A percentile compares a stretch with the other conserved stretches of the same genome.
These are phyloP conservation scores for Saxicola maurus DNA, from an alignment of 2,797 vertebrate species.

Conservation along the genomic window DNA sequence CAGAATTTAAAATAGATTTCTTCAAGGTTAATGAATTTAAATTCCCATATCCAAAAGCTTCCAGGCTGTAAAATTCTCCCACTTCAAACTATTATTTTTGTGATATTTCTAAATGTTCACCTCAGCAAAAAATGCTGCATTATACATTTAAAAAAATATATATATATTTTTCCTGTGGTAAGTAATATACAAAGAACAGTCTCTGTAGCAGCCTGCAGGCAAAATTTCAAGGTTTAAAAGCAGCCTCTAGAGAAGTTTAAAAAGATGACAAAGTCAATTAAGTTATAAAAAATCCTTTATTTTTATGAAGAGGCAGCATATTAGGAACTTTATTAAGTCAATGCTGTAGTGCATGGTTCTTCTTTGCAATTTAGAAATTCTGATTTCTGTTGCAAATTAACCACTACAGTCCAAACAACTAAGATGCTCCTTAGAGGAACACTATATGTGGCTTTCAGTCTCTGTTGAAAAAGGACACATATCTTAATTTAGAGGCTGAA, in stretches of 20 bases:
- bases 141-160: background rate
- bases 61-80: background rate
- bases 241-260: conserved; percentile 3
- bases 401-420: background rate
- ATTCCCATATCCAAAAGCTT: background rate
- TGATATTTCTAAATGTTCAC: conserved; percentile 11
- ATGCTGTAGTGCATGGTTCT: background rate
- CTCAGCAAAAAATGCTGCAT: background rate
- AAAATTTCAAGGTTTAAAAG: conserved; percentile 23
- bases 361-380: conserved; percentile 11
- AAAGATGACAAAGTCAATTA: conserved; percentile 43
- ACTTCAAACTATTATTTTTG: background rate
- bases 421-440: background rate
- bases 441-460: background rate
- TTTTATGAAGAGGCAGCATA: conserved; percentile 5
- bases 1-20: conserved; percentile 13
- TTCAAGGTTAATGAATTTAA: conserved; percentile 28
- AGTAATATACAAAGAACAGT: background rate
- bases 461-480: background rate
- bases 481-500: background rate
- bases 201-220: background rate
- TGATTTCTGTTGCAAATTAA: conserved; percentile 1
- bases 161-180: background rate
- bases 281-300: background rate
- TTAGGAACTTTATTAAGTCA: conserved; percentile 9